Evolutionary conservation across 1,140 invertebrate genomes (phyloP), one percentile per base, ranked within the genome.

Genomic region (Ips typographus): DNA sequence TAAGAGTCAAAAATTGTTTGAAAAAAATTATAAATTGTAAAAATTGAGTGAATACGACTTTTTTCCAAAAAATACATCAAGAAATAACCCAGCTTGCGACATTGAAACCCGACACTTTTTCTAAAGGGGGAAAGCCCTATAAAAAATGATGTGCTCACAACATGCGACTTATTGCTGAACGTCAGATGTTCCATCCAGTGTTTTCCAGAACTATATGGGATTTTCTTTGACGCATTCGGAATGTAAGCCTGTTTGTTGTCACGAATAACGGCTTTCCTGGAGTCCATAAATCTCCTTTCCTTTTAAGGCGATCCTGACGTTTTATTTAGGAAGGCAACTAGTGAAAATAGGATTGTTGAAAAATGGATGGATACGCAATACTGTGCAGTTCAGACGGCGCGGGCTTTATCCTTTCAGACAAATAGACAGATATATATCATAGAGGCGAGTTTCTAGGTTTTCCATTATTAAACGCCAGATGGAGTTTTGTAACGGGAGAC

Each of bases 251-350:
- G 63, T 65, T 65, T 52, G 57, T 52, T 63, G 44, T 53, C 40
- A 53, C n/a, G 61, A 40, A 61, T 61, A 61, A 51, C 47, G 52
- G 61, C 47, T 53, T 52, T 59, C 6, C 61, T 52, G 41, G 52
- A 63, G 61, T 63, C 47, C 49, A 63, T 63, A 63, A 63, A 63
- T 63, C 61, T 63, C 44, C 41, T 63, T 63, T 52, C 51, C 44
- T 63, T 53, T 63, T 52, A 63, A 39, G 51, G 47, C 4, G 36
- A 63, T 63, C 47, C 40, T 63, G 61, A 63, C 61, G 61, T 63
- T 63, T 63, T 63, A 63, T 63, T 63, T 63, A 63, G 47, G 43
- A 63, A 63, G 61, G 61, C 61, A 63, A 63, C 47, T 52, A 63
- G 61, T 53, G 44, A 63, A 47, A 63, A 63, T 63, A 63, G 37